Evolutionary conservation across 2,888 invertebrate species (phyloP).

Genomic region (Diplolepis rosae): DNA sequence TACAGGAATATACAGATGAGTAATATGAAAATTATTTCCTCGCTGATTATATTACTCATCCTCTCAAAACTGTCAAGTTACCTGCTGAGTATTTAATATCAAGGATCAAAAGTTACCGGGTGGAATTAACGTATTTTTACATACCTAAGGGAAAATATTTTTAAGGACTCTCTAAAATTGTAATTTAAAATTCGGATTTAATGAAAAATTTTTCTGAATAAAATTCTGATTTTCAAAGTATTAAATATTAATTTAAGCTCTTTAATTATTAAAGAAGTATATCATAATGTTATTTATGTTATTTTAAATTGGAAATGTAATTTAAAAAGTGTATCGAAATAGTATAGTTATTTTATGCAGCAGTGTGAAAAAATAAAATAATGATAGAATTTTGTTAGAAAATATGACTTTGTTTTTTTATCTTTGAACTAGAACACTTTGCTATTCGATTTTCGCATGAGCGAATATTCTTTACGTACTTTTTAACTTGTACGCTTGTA

Average conservation of each 20-base stretch:
- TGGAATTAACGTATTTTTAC: not conserved
- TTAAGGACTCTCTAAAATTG: not conserved
- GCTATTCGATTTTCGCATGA: not conserved
- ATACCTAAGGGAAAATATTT: not conserved
- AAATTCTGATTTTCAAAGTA: not conserved
- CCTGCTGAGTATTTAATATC: constrained; percentile 18
- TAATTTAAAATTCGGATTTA: not conserved
- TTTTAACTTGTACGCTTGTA: constrained; percentile 42
- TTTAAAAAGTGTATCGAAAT: not conserved
- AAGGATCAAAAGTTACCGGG: constrained; percentile 7
- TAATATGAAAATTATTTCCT: constrained; percentile 12
- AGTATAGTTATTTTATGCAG: too few species aligned
- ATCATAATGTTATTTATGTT: too few species aligned
- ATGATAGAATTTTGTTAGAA: not conserved
- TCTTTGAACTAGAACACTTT: not conserved
- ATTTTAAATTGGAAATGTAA: not conserved
- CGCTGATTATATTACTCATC: constrained; percentile 1
- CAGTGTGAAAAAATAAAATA: not conserved
- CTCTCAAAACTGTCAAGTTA: not conserved
- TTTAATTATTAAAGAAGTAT: not conserved
- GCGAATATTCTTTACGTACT: constrained; percentile 6
- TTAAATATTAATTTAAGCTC: not conserved
- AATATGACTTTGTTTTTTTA: not conserved
- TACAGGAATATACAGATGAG: not conserved
- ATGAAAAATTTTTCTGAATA: not conserved